Conservation (phyloP, 2,113 vertebrate genomes). For the Osmerus mordax region DNA sequence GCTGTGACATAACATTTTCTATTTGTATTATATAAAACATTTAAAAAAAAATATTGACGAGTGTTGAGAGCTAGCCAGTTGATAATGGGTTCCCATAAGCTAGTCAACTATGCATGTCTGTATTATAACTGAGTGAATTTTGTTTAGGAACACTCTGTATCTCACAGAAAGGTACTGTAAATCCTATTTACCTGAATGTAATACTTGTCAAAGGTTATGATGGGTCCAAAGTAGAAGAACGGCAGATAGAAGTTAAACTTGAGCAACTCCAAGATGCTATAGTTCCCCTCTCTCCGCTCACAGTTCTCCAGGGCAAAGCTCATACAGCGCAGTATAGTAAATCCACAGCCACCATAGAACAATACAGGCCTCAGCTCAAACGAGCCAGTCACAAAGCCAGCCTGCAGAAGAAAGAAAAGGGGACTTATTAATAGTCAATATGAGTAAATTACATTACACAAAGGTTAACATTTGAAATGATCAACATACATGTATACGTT, state of each 20-base stretch:
- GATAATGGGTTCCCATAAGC: background rate
- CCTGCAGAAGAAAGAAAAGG: slow-evolving; percentile 17
- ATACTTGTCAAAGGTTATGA: slow-evolving; percentile 95
- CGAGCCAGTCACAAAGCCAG: slow-evolving; percentile 78
- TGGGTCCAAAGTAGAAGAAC: slow-evolving; percentile 94
- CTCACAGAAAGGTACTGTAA: background rate
- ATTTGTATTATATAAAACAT: too few species aligned
- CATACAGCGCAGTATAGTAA: slow-evolving; percentile 90
- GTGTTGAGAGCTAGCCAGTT: too few species aligned
- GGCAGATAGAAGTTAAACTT: slow-evolving; percentile 99
- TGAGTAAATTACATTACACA: too few species aligned
- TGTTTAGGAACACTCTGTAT: background rate
- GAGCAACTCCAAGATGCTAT: slow-evolving; percentile 87
- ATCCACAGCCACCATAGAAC: slow-evolving; percentile 87
- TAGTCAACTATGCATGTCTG: background rate
- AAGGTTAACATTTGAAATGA: background rate
- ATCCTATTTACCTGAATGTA: slow-evolving; percentile 77
- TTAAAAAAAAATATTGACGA: too few species aligned
- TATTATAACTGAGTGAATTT: too few species aligned
- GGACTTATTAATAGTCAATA: too few species aligned
- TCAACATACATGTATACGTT: background rate
- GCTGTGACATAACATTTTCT: too few species aligned
- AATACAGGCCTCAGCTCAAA: slow-evolving; percentile 90
- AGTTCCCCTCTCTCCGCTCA: slow-evolving; percentile 79
- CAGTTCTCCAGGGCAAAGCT: slow-evolving; percentile 91